Base-by-base conservation (phyloP, 2,888 invertebrate genomes). In the Atethmia centrago region DNA sequence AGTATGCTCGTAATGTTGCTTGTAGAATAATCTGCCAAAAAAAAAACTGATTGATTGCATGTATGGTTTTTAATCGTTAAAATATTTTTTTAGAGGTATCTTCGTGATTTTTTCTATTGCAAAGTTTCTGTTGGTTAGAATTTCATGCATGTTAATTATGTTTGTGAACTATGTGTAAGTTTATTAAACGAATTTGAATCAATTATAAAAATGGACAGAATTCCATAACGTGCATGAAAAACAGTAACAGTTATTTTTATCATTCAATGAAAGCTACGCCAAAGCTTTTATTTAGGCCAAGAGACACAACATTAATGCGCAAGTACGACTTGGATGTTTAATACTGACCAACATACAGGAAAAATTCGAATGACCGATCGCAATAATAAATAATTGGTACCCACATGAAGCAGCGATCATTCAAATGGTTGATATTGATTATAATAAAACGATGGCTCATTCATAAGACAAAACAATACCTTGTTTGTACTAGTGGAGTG, bases 401-500 rank as follows among this genome's bases (percentile, higher is more conserved):
- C 28, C 36, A 67, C 53, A 71, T 58, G 53, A 74, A 55, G 49
- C 71, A 49, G 45, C 16, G 28, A 55, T 55, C 71, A 49, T 68
- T 70, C 58, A 36, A 79, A 71, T 66, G 40, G 71, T 66, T 70
- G 61, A 70, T 78, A 78, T 74, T 71, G 74, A 70, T 74, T 77
- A 49, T 71, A 72, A 80, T 67, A 81, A 84, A 80, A 81, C 55
- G 71, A 71, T 70, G 49, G 56, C 61, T 59, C 69, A 78, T 77
- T 81, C 68, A 74, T 77, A 51, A 74, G 53, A 74, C 71, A 61
- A 71, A 70, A 83, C 78, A 84, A 78, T 78, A 81, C 69, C 40
- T 70, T 74, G 84, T 80, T 82, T 81, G 78, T 81, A 64, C 65
- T 71, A 58, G n/a, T 55, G n/a, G n/a, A 64, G 64, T n/a, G n/a